Evolutionary conservation across 2,888 invertebrate species (phyloP).

Genomic region (Lasioglossum marginatum): DNA sequence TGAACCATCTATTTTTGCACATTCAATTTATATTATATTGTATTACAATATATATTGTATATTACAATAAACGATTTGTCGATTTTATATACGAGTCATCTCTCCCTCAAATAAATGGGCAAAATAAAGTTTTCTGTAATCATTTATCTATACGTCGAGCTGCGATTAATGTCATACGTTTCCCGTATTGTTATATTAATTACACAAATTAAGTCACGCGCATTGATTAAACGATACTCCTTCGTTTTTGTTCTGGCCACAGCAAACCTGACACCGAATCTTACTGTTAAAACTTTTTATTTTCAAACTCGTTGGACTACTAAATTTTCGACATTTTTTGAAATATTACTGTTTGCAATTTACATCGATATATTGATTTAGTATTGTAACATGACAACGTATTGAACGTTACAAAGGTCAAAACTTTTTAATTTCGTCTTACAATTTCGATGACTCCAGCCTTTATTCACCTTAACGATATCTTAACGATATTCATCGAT

Average conservation of each 20-base stretch:
- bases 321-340: conserved; percentile 18
- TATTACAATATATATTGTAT: too few relatives aligned
- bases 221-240: conserved; percentile 42
- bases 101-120: background rate
- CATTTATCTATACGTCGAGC: conserved; percentile 11
- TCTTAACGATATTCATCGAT: too few relatives aligned
- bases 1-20: too few relatives aligned
- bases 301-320: conserved; percentile 20
- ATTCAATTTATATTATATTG: too few relatives aligned
- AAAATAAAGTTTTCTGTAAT: conserved; percentile 24
- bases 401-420: too few relatives aligned
- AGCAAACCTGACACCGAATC: conserved; percentile 7
- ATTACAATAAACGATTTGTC: conserved; percentile 13
- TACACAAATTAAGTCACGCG: conserved; percentile 41
- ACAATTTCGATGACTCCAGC: too few relatives aligned
- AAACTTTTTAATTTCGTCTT: too few relatives aligned
- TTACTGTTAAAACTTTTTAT: conserved; percentile 18
- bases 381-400: background rate
- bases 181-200: conserved; percentile 38
- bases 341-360: conserved; percentile 3
- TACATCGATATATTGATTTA: background rate
- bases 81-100: background rate
- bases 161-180: conserved; percentile 12
- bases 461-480: too few relatives aligned
- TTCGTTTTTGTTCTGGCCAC: conserved; percentile 17